Conservation (phyloP, 37 sponge, comb jelly and placozoan genomes). For the Chondrilla cf. caribensis region DNA sequence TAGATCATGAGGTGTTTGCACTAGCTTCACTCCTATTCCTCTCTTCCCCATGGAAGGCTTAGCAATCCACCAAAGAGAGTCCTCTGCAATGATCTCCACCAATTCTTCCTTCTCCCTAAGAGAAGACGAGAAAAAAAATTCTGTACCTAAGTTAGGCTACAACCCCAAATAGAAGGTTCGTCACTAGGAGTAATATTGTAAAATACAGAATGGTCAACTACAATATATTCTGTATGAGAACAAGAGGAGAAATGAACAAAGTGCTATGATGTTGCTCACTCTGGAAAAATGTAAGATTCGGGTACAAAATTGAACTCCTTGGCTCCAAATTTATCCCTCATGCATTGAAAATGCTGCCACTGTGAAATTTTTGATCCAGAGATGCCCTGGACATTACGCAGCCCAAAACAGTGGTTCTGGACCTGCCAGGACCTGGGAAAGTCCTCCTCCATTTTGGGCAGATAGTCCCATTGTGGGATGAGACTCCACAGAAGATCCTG, state of each 20-base stretch:
- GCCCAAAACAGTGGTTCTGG: constrained; percentile 85
- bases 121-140: neutral
- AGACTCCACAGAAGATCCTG: constrained; percentile 88
- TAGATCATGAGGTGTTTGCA: constrained; percentile 35
- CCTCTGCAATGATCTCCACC: constrained; percentile 9
- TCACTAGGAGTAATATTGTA: neutral
- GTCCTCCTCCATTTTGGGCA: constrained; percentile 26
- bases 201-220: neutral
- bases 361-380: constrained; percentile 89
- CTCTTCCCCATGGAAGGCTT: constrained; percentile 84
- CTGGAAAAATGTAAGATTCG: constrained; percentile 65
- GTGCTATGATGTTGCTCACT: no score
- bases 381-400: constrained; percentile 64
- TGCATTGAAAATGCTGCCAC: constrained; percentile 80
- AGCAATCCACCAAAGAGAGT: constrained; percentile 70
- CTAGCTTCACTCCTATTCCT: constrained; percentile 65
- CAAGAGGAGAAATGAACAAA: neutral
- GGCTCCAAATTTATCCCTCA: constrained; percentile 65
- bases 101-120: constrained; percentile 40
- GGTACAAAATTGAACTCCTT: constrained; percentile 78
- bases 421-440: constrained; percentile 83
- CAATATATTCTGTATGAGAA: neutral
- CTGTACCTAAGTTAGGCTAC: no score
- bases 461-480: constrained; percentile 80
- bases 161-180: no score